Conservation (phyloP, 2,113 vertebrate genomes). For the Benitochromis conjunctus region DNA sequence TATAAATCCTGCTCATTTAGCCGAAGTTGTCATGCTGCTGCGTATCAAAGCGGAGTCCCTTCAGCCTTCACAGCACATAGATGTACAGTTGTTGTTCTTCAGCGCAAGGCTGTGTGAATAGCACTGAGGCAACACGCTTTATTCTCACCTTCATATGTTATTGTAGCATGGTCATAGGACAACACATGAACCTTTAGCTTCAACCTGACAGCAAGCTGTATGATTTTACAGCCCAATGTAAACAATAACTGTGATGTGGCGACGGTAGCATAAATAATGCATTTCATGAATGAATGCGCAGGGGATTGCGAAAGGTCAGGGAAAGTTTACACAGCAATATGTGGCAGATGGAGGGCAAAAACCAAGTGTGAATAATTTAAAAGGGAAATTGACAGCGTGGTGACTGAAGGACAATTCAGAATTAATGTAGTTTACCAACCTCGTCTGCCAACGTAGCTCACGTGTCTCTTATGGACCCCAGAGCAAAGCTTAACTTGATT, state of each 20-base stretch:
- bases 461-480: conserved; percentile 2
- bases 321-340: conserved; percentile 64
- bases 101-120: neutral
- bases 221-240: conserved; percentile 45
- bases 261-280: conserved; percentile 60
- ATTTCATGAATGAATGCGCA: conserved; percentile 59
- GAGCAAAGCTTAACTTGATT: conserved; percentile 17
- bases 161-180: neutral
- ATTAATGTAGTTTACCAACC: conserved; percentile 45
- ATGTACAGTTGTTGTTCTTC: neutral
- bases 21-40: neutral
- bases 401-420: conserved; percentile 49
- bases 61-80: neutral
- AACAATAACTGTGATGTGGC: conserved; percentile 59
- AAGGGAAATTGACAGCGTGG: conserved; percentile 37
- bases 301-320: conserved; percentile 60
- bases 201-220: neutral
- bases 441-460: conserved; percentile 23
- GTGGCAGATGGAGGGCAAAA: conserved; percentile 61
- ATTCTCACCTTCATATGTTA: neutral
- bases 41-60: conserved; percentile 1
- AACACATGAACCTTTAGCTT: conserved; percentile 2
- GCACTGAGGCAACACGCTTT: neutral
- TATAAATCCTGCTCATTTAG: neutral
- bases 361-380: conserved; percentile 62